These are phyloP conservation scores for Macropodus opercularis DNA, from an alignment of 2,797 vertebrate genomes.

Conservation along the genomic window DNA sequence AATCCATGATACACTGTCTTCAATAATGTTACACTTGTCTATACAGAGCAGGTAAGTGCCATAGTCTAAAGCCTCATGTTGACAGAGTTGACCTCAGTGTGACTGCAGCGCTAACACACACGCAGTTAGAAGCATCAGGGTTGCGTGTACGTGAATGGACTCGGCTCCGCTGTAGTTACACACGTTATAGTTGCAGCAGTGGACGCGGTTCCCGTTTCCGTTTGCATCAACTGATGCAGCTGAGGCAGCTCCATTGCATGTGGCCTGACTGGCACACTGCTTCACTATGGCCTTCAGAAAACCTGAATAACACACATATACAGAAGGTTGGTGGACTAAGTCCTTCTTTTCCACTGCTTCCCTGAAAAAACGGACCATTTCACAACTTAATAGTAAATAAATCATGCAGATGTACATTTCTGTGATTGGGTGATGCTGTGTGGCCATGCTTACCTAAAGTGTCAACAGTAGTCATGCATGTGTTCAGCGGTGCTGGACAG, in stretches of 20 bases:
- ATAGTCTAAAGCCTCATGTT: too few species aligned
- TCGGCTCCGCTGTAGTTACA: constrained; percentile 71
- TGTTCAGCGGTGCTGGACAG: constrained; percentile 63
- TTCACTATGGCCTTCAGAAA: constrained; percentile 58
- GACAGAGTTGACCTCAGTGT: constrained; percentile 15
- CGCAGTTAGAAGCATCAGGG: constrained; percentile 49
- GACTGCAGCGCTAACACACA: constrained; percentile 15
- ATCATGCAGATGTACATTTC: too few species aligned
- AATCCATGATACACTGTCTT: not conserved
- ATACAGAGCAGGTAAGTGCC: not conserved
- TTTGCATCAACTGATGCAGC: constrained; percentile 21
- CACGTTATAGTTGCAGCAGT: constrained; percentile 68
- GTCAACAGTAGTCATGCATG: constrained; percentile 75
- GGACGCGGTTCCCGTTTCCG: constrained; percentile 64
- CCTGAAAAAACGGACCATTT: too few species aligned
- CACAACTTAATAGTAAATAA: too few species aligned
- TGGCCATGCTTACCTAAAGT: constrained; percentile 55
- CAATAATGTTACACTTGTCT: not conserved
- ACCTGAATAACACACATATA: constrained; percentile 51
- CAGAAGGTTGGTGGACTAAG: not conserved
- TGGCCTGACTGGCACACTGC: constrained; percentile 57
- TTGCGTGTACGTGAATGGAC: constrained; percentile 21
- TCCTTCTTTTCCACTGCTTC: not conserved
- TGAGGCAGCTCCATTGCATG: constrained; percentile 47
- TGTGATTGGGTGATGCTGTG: not conserved